A percentile compares a stretch with the other conserved stretches of the same genome.
Conservation (phyloP, 2,888 invertebrate genomes). For the Melanchra persicariae region DNA sequence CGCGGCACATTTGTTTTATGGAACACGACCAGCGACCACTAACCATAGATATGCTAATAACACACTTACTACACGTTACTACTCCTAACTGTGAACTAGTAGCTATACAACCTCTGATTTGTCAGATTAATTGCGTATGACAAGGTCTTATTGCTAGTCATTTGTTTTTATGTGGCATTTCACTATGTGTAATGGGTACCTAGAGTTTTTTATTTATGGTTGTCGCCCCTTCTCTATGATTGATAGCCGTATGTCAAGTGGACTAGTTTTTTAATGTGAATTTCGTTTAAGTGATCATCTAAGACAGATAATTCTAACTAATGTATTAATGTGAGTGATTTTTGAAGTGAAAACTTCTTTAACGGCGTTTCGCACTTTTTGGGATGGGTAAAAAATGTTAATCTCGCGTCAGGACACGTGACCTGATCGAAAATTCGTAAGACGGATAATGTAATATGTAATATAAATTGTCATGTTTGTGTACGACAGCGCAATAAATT, state of each 20-base stretch:
- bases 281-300: neutral
- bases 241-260: neutral
- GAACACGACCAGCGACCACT: conserved; percentile 40
- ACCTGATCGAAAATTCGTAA: no score
- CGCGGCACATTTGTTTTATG: conserved; percentile 75
- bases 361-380: no score
- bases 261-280: neutral
- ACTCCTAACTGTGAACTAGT: conserved; percentile 30
- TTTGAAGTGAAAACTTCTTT: no score
- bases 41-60: conserved; percentile 43
- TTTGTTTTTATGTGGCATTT: conserved; percentile 30
- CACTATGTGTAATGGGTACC: conserved; percentile 26
- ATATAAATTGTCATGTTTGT: no score
- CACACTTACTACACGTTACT: conserved; percentile 8
- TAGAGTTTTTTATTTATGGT: conserved; percentile 34
- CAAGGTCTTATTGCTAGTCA: conserved; percentile 46
- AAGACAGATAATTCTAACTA: no score
- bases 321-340: no score
- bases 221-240: conserved; percentile 22
- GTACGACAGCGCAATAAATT: no score
- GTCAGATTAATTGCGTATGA: conserved; percentile 53
- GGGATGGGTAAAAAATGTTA: no score
- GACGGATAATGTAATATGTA: no score
- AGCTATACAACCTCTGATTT: conserved; percentile 42
- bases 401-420: no score